A percentile compares a stretch with the other conserved stretches of the same genome.
phyloP scores from a whole-genome alignment of 2,888 invertebrate genomes.

The Ophion obscuratus region DNA sequence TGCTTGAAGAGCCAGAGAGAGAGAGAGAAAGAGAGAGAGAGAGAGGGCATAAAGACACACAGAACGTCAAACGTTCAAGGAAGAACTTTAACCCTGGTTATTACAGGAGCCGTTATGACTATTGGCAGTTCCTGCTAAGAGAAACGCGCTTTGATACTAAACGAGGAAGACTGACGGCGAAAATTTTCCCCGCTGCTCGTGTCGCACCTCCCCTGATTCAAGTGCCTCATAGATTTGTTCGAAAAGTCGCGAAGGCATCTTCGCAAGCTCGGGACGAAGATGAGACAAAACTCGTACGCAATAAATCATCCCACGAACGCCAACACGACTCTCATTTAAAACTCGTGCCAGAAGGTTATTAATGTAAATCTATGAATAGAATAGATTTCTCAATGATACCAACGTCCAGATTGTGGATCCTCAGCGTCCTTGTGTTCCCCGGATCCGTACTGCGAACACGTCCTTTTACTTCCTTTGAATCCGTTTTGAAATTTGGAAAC shows the following conservation, averaged over 20 bases:
- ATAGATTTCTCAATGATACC: constrained; percentile 56
- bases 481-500: neutral
- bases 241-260: neutral
- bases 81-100: constrained; percentile 52
- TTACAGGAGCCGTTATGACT: constrained; percentile 15
- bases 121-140: constrained; percentile 13
- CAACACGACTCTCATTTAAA: constrained; percentile 47
- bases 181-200: neutral
- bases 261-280: neutral
- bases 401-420: constrained; percentile 44
- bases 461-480: constrained; percentile 2
- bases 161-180: neutral
- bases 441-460: neutral
- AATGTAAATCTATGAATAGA: constrained; percentile 64
- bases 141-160: constrained; percentile 13
- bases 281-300: constrained; percentile 28
- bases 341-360: constrained; percentile 64
- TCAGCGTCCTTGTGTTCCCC: constrained; percentile 28
- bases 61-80: constrained; percentile 6
- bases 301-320: constrained; percentile 31
- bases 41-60: neutral
- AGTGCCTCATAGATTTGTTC: neutral
- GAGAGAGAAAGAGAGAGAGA: neutral
- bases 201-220: neutral
- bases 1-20: neutral